Conservation (phyloP, 1,140 invertebrate species). For the Glossosoma conforme region DNA sequence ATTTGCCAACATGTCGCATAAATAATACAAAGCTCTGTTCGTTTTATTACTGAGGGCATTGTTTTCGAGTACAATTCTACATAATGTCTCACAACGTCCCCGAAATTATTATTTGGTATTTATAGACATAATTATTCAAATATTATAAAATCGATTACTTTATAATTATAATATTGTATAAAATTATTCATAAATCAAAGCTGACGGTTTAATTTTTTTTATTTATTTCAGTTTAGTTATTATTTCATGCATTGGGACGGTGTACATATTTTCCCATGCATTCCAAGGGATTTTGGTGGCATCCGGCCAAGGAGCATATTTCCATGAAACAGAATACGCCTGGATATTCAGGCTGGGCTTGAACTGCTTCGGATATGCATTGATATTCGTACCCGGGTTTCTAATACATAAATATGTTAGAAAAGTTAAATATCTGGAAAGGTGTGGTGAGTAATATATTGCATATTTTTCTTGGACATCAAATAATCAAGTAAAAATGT, state of each 20-base stretch:
- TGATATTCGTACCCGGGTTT: constrained; percentile 80
- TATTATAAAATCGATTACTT: not conserved
- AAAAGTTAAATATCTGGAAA: constrained; percentile 76
- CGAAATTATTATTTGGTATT: constrained; percentile 8
- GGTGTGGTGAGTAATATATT: constrained; percentile 56
- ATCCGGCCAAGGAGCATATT: constrained; percentile 41
- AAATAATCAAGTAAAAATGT: too few species aligned
- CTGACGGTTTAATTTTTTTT: constrained; percentile 4
- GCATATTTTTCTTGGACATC: too few species aligned
- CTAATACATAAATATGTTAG: constrained; percentile 80
- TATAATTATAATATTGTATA: not conserved
- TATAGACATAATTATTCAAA: not conserved
- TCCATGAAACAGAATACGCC: constrained; percentile 49
- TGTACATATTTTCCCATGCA: constrained; percentile 51
- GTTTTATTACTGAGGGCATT: too few species aligned
- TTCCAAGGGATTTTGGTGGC: constrained; percentile 48
- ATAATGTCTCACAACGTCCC: constrained; percentile 6
- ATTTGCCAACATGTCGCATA: too few species aligned
- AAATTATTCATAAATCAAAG: not conserved
- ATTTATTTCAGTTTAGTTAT: constrained; percentile 44
- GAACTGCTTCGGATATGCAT: constrained; percentile 86
- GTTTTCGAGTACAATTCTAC: too few species aligned
- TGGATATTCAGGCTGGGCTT: constrained; percentile 74
- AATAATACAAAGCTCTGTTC: too few species aligned
- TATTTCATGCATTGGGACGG: constrained; percentile 45